These are phyloP conservation scores for Nannoperca obscura DNA, from an alignment of 2,797 vertebrate species.

Conservation along the genomic window DNA sequence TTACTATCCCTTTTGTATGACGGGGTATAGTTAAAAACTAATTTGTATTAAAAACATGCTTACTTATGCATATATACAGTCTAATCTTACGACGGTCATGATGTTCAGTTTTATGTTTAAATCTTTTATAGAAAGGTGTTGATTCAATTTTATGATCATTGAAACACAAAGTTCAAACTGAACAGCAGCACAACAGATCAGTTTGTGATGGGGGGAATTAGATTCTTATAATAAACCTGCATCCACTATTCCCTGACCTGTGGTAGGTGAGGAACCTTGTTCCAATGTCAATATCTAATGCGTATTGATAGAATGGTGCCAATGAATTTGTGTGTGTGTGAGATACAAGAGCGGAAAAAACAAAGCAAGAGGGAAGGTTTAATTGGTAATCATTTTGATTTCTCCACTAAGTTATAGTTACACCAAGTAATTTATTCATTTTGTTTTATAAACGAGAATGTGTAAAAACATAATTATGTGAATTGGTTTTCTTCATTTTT, in stretches of 20 bases:
- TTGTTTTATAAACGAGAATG: background rate
- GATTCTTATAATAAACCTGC: background rate
- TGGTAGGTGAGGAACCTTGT: background rate
- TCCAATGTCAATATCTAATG: background rate
- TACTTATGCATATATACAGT: no score
- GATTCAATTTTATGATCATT: no score
- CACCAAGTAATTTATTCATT: background rate
- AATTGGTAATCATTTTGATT: background rate
- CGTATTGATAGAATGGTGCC: background rate
- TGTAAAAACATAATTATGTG: background rate
- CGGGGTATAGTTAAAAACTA: no score
- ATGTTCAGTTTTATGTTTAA: background rate
- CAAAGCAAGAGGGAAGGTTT: background rate
- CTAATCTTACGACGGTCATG: background rate
- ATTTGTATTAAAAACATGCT: background rate
- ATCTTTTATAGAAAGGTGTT: no score
- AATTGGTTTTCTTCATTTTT: background rate
- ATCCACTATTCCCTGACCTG: background rate
- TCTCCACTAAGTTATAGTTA: background rate
- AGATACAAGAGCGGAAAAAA: no score
- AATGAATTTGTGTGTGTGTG: background rate
- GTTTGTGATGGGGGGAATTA: background rate
- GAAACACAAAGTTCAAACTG: no score
- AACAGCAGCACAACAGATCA: no score
- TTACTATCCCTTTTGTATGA: background rate